Percentiles rank a stretch among this genome's conserved stretches.
Conservation (phyloP, 2,113 vertebrate species). For the rat (Rattus norvegicus) region GRCr8 NC_086022.1:45520001-45520500, state of each 20-base stretch:
- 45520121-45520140: not conserved
- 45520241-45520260: not conserved
- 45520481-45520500: too few species aligned
- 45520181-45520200: too few species aligned
- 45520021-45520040: not conserved
- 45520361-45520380: not conserved
- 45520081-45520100: not conserved
- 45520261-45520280: not conserved
- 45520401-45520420: not conserved
- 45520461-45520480: not conserved
- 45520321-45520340: too few species aligned
- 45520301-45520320: not conserved
- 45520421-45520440: not conserved
- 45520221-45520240: not conserved
- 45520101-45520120: not conserved
- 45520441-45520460: not conserved
- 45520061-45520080: not conserved
- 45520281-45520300: not conserved
- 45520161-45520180: not conserved
- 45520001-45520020: not conserved
- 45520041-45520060: too few species aligned
- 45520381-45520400: not conserved
- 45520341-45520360: not conserved
- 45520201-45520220: not conserved
- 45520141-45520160: not conserved